These are phyloP conservation scores for Megalonaias nervosa DNA, from an alignment of 1,140 invertebrate genomes.

Conservation along the genomic window DNA sequence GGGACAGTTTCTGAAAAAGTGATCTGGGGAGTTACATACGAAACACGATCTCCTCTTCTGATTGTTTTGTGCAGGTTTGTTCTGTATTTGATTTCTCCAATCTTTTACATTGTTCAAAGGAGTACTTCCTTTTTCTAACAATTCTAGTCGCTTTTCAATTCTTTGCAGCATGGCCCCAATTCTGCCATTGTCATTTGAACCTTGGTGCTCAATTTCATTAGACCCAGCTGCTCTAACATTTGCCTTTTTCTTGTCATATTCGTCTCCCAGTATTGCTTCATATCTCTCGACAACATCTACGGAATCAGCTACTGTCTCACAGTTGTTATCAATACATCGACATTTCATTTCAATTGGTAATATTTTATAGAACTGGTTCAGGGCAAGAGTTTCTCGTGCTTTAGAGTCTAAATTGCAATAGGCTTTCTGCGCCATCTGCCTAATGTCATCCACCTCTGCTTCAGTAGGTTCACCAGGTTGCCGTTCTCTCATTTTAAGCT, in stretches of 20 bases:
- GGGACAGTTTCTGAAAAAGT: conserved; percentile 17
- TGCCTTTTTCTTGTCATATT: too few species aligned
- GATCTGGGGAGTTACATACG: conserved; percentile 11
- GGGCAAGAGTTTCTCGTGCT: too few species aligned
- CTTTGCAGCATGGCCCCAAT: background rate
- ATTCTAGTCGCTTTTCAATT: background rate
- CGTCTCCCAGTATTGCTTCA: background rate
- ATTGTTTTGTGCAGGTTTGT: background rate
- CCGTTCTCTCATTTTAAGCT: too few species aligned
- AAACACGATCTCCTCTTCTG: background rate
- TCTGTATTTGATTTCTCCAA: too few species aligned
- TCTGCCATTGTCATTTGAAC: background rate
- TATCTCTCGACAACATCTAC: background rate
- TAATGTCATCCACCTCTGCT: background rate
- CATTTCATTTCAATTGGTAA: too few species aligned
- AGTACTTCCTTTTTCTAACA: background rate
- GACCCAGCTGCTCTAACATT: too few species aligned
- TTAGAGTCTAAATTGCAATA: too few species aligned
- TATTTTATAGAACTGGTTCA: too few species aligned
- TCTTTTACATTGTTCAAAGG: too few species aligned
- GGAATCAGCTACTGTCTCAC: background rate
- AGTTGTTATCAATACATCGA: conserved; percentile 7
- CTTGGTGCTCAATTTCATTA: background rate
- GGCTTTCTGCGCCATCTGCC: too few species aligned
- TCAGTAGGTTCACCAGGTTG: background rate